Conservation (phyloP, 2,113 vertebrate genomes). For the Charadrius vociferus region DNA sequence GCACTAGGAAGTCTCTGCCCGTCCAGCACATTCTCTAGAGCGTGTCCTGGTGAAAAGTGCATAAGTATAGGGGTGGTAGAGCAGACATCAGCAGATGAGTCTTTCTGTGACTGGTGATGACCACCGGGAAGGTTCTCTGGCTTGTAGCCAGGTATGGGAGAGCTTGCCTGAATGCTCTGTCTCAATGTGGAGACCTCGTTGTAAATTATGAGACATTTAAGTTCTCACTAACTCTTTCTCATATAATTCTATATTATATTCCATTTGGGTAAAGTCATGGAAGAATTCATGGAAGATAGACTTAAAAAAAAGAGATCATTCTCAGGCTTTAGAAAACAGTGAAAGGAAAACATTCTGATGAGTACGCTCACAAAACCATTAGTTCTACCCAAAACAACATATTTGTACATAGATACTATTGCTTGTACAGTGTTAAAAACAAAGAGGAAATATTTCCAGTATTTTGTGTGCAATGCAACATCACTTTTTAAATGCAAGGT, state of each 20-base stretch:
- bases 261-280: not conserved
- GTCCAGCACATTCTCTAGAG: not conserved
- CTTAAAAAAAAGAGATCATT: not conserved
- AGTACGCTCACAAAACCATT: not conserved
- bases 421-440: not conserved
- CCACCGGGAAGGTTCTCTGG: not conserved
- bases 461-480: not conserved
- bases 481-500: not conserved
- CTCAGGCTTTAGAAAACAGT: not conserved
- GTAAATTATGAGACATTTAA: not conserved
- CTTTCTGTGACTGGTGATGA: not conserved
- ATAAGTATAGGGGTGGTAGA: not conserved
- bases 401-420: not conserved
- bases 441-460: not conserved
- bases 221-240: not conserved
- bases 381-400: not conserved
- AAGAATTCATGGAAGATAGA: not conserved
- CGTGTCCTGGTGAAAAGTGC: rapidly evolving
- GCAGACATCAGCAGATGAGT: no score
- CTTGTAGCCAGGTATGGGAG: not conserved
- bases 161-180: not conserved
- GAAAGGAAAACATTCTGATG: not conserved
- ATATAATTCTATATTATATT: not conserved
- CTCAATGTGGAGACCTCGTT: rapidly evolving
- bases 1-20: not conserved